Percentiles rank a stretch among this genome's conserved stretches.
Conservation (phyloP, 2,797 vertebrate species). For the Streptopelia turtur region DNA sequence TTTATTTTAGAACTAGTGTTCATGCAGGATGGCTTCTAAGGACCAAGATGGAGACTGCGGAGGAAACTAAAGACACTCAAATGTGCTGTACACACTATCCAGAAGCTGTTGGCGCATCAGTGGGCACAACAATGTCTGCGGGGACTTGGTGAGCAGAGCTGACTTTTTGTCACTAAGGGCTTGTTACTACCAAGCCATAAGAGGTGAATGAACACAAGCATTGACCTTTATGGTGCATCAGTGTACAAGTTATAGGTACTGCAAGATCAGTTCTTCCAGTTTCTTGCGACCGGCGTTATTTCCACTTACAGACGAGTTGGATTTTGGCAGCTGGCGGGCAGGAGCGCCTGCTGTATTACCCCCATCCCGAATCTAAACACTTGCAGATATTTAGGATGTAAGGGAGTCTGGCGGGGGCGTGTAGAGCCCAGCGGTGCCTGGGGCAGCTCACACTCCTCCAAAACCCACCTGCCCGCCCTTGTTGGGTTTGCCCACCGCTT, state of each 20-base stretch:
- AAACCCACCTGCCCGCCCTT: not conserved
- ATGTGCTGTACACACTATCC: not conserved
- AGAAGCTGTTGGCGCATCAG: not conserved
- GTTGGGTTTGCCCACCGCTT: not conserved
- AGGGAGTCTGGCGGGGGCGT: rapidly evolving
- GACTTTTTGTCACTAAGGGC: not conserved
- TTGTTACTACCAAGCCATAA: not conserved
- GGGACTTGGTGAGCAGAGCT: not conserved
- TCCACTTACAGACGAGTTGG: slow-evolving; percentile 40
- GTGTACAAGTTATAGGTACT: not conserved
- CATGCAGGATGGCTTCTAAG: not conserved
- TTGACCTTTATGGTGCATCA: not conserved
- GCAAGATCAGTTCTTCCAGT: not conserved
- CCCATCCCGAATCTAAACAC: not conserved
- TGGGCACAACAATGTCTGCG: not conserved
- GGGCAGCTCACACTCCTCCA: rapidly evolving
- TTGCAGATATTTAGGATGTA: not conserved
- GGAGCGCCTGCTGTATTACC: not conserved
- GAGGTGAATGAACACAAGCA: not conserved
- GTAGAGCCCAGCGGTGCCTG: rapidly evolving
- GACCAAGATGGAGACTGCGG: not conserved
- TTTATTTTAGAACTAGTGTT: not conserved
- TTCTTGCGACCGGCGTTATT: slow-evolving; percentile 9
- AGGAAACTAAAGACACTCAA: not conserved
- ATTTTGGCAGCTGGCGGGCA: slow-evolving; percentile 16